Base-by-base conservation (phyloP, 2,888 invertebrate species). In the Blera fallax region DNA sequence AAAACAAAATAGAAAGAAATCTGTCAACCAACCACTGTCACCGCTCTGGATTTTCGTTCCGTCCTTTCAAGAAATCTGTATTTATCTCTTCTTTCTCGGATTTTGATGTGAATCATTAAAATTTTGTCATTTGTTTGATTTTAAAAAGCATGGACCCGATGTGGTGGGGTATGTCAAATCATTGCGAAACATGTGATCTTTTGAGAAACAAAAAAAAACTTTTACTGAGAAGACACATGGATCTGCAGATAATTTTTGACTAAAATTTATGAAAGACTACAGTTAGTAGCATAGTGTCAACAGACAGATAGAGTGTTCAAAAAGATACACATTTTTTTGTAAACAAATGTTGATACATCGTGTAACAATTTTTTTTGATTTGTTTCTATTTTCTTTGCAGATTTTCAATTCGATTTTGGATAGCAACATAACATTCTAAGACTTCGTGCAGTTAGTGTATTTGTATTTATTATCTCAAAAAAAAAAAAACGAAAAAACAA, bases 381-480 rank as follows among this genome's bases (percentile, higher is more conserved):
- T n/a, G 21, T n/a, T 3, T 77, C 69, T 58, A 10, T 56, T 34
- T 43, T 56, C 81, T 88, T 76, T 89, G 62, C 91, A 91, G 91
- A 91, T 91, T 91, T 91, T 91, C 91, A 91, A 90, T 90, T 90
- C 89, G 89, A 91, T 90, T 90, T 91, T 90, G 90, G 89, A 89
- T 89, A 90, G 88, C 89, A 90, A 89, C 88, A 91, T 88, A 88
- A 90, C 90, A 90, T 89, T 89, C 87, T 90, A 91, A 90, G 89
- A 89, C 89, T 89, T 89, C 87, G 87, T 87, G 88, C 89, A 88
- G 87, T 87, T 83, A 79, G 73, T 77, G 84, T 87, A 80, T 83
- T 64, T 45, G 60, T 52, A 67, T 65, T 65, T 48, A 48, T 21
- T 10, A 21, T 70, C 82, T 58, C 60, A 64, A 56, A 18, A 74